A percentile compares a stretch with the other conserved stretches of the same genome.
Conservation (phyloP, 2,888 invertebrate species). For the Helobdella robusta region DNA sequence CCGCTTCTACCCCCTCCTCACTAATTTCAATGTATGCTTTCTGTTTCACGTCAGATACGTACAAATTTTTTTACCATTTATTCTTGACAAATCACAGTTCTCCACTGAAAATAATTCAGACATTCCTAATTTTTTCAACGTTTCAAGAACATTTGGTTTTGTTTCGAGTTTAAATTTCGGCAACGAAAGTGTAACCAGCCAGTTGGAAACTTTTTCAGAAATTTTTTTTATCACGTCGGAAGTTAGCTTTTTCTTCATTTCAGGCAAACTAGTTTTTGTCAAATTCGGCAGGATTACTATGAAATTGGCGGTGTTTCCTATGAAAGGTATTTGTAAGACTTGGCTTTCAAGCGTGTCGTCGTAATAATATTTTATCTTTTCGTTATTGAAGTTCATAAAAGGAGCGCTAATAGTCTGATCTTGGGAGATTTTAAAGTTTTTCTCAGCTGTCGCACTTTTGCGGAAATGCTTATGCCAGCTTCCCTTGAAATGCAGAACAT, state of each 20-base stretch:
- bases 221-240: conserved; percentile 12
- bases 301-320: conserved; percentile 31
- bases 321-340: conserved; percentile 63
- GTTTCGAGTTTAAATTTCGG: conserved; percentile 34
- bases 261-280: conserved; percentile 6
- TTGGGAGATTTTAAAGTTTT: conserved; percentile 55
- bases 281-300: conserved; percentile 32
- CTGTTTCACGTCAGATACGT: conserved; percentile 41
- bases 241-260: conserved; percentile 25
- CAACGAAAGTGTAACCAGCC: conserved; percentile 29
- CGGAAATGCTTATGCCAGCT: conserved; percentile 54
- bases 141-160: conserved; percentile 27
- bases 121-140: conserved; percentile 31
- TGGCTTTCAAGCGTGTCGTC: neutral
- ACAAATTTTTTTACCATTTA: conserved; percentile 37
- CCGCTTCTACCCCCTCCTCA: conserved; percentile 39
- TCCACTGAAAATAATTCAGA: conserved; percentile 34
- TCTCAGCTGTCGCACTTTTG: conserved; percentile 55
- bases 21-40: conserved; percentile 43
- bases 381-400: neutral
- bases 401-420: neutral
- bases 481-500: conserved; percentile 48
- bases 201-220: conserved; percentile 9
- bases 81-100: conserved; percentile 42
- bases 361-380: neutral